Evolutionary conservation across 92 coral and sea anemone genomes (phyloP), one percentile per base, ranked within the genome.

Genomic region (Zoanthus sansibaricus): DNA sequence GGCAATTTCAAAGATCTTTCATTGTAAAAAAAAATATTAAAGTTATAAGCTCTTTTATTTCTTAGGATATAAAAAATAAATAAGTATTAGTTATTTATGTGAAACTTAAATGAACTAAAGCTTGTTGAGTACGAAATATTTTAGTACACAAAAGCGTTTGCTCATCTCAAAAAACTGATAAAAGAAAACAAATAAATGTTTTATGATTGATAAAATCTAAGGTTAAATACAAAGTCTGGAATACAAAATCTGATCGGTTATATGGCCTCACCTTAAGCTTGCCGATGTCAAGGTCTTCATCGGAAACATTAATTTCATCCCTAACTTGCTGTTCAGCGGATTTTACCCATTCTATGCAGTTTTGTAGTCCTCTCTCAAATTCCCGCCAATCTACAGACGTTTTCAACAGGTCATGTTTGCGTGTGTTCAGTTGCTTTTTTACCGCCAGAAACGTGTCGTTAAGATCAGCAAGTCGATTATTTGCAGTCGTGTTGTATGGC

Each of bases 311-410:
- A 33, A 86, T 44, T 64, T 86, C 93, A 58, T 86, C 77, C 37
- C 66, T 76, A 58, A 91, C 71, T 56, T 79, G 94, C 47, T 84
- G 87, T 21, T 89, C 95, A 37, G 92, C 89, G 68, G 80, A 82
- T n/a, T 87, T 71, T 33, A 91, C 91, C 98, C 98, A 95, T 71
- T 95, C 96, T 86, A 88, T 54, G 55, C 93, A 90, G 76, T 87
- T 87, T 82, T 67, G 75, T 46, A 95, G 79, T 30, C 98, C 98
- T 55, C 85, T 82, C 46, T 93, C 92, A 89, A 95, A 93, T 58
- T 95, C 98, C 56, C 91, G 93, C 98, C 98, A 95, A 86, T 95
- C 98, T 16, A 95, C 83, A 7, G 98, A 95, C 62, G 88, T 86
- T 61, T 92, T 93, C 51, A 95, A 66, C 87, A 95, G 84, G 84